Conservation (phyloP, 2,113 vertebrate species). For the Salvelinus fontinalis region DNA sequence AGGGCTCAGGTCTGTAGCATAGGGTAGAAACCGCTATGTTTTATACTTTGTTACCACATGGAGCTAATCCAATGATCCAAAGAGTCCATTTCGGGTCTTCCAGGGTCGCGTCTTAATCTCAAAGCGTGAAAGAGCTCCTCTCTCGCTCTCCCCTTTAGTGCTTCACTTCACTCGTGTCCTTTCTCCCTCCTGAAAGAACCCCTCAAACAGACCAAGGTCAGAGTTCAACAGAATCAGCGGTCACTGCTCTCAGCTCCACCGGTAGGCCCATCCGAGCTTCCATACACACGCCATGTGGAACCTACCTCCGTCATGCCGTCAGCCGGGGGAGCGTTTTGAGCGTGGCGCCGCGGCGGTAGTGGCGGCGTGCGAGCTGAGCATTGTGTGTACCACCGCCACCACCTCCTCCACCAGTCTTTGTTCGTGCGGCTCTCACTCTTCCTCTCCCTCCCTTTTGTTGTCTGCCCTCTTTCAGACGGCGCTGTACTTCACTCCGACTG, state of each 20-base stretch:
- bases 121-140: conserved; percentile 16
- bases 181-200: neutral
- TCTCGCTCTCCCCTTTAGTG: conserved; percentile 30
- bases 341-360: conserved; percentile 30
- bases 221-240: conserved; percentile 19
- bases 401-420: conserved; percentile 62
- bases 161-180: conserved; percentile 2
- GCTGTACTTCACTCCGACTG: conserved; percentile 81
- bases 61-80: conserved; percentile 56
- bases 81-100: conserved; percentile 64
- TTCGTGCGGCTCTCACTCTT: conserved; percentile 67
- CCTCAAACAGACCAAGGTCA: conserved; percentile 22
- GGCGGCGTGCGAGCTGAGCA: conserved; percentile 60
- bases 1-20: neutral
- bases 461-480: conserved; percentile 82
- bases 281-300: conserved; percentile 60
- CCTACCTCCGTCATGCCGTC: conserved; percentile 45
- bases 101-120: conserved; percentile 43
- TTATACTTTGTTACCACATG: conserved; percentile 8
- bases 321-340: conserved; percentile 62
- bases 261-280: conserved; percentile 3
- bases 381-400: conserved; percentile 45
- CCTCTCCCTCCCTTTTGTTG: conserved; percentile 66
- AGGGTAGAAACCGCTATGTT: neutral
- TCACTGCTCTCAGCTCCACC: neutral